Evolutionary conservation across 2,113 vertebrate genomes (phyloP), one percentile per base, ranked within the genome.

Genomic region (Gasterosteus aculeatus): DNA sequence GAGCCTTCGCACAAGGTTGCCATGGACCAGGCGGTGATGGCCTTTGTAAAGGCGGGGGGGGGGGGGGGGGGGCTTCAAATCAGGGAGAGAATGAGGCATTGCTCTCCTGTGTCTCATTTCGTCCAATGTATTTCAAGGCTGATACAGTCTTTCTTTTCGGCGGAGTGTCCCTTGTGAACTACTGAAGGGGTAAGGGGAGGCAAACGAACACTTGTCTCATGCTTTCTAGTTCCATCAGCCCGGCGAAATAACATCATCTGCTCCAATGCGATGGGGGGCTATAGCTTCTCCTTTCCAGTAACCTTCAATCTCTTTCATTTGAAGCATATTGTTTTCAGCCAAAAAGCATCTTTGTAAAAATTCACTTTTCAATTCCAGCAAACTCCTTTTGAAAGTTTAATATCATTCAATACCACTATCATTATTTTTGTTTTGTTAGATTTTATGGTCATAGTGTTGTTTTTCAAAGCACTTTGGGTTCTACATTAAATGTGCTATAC

Each of bases 41-140:
- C 75, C 72, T 83, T 87, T 73, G 22, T 26, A 26, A 26, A 26
- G 22, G 22, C 22, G 22, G 22, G 22, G 1, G 22, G 22, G 77
- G 76, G 22, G 22, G 77, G 76, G 80, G 39, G 72, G 29, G 53
- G 38, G 49, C 68, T 80, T 82, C 75, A 79, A 72, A 89, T 87
- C 78, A 85, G 72, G 80, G 61, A 29, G 60, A 77, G 62, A 58
- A 77, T 62, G 85, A 84, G 78, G 67, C 69, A 78, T 72, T 82
- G 85, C 85, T 87, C 90, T 87, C 85, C 60, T 26, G 84, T 67
- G 88, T 81, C 87, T 90, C 85, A 84, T 93, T 91, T 83, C 59
- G 75, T 81, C 84, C 86, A 89, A 90, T 93, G 90, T 83, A 89
- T 92, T 87, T 90, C 86, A 89, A 77, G 69, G 84, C 70, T 65